Percentiles rank a stretch among this genome's conserved stretches.
Evolutionary conservation across 2,113 vertebrate species (phyloP).

Genomic region (Brachirus orientalis): DNA sequence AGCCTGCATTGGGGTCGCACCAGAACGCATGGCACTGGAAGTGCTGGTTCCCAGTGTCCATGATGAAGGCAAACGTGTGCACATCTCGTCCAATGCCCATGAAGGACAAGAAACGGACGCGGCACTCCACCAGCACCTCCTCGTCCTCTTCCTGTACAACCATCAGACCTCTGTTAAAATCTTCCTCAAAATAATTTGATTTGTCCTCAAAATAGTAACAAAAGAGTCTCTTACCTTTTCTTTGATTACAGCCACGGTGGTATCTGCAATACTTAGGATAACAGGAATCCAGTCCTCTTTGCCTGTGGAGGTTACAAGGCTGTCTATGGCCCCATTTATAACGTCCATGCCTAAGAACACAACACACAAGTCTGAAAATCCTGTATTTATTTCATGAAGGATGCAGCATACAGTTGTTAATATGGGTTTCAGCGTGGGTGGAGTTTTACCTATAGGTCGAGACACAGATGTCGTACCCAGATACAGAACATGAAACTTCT

Average conservation of each 20-base stretch:
- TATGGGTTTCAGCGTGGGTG: background rate
- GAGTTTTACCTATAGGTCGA: constrained; percentile 90
- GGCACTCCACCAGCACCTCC: constrained; percentile 93
- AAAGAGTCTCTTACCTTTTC: constrained; percentile 84
- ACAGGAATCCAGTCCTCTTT: constrained; percentile 94
- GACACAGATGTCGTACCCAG: constrained; percentile 90
- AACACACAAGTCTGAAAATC: constrained; percentile 11
- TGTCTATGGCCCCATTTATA: constrained; percentile 94
- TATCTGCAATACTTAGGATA: constrained; percentile 94
- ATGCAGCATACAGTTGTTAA: background rate
- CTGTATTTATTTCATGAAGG: background rate
- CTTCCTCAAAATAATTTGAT: background rate
- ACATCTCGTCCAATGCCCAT: constrained; percentile 96
- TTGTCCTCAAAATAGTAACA: background rate
- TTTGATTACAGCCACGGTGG: constrained; percentile 93
- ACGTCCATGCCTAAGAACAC: constrained; percentile 92
- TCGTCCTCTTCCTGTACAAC: constrained; percentile 87
- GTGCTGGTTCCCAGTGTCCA: constrained; percentile 96
- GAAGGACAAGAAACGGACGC: constrained; percentile 97
- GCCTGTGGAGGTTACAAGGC: constrained; percentile 85
- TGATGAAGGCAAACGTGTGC: constrained; percentile 97
- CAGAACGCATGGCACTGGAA: constrained; percentile 97
- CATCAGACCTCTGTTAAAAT: constrained; percentile 11
- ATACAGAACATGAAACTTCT: constrained; percentile 96
- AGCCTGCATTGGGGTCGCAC: constrained; percentile 95